Evolutionary conservation across 2,113 vertebrate genomes (phyloP).

Genomic region (Fukomys damarensis): DNA sequence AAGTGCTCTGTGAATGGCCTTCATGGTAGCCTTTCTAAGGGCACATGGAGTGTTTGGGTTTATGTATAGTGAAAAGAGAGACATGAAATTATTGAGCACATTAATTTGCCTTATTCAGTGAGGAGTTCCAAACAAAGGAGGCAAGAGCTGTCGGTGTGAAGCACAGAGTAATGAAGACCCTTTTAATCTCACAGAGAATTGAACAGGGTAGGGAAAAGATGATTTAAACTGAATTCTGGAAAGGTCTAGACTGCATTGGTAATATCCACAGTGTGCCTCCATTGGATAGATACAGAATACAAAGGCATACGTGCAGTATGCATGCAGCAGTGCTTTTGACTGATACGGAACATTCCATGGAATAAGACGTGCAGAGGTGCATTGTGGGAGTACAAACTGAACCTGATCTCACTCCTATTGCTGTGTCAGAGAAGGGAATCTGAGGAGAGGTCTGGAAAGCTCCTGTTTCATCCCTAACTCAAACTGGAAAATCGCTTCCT

Average conservation of each 20-base stretch:
- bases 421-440: neutral
- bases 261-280: neutral
- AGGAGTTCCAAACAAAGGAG: neutral
- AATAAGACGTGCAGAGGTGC: neutral
- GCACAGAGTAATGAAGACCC: too few species aligned
- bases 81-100: neutral
- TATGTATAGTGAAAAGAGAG: neutral
- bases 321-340: neutral
- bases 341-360: neutral
- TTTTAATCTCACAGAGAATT: neutral
- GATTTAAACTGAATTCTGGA: neutral
- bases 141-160: too few species aligned
- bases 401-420: neutral
- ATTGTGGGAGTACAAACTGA: neutral
- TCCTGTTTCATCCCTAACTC: neutral
- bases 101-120: too few species aligned
- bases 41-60: neutral
- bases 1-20: too few species aligned
- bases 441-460: neutral
- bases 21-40: neutral
- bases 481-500: neutral
- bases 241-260: neutral
- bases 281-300: neutral
- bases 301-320: neutral
- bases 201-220: neutral